Evolutionary conservation across 2,113 vertebrate species (phyloP).

Genomic region (Festucalex cinctus): DNA sequence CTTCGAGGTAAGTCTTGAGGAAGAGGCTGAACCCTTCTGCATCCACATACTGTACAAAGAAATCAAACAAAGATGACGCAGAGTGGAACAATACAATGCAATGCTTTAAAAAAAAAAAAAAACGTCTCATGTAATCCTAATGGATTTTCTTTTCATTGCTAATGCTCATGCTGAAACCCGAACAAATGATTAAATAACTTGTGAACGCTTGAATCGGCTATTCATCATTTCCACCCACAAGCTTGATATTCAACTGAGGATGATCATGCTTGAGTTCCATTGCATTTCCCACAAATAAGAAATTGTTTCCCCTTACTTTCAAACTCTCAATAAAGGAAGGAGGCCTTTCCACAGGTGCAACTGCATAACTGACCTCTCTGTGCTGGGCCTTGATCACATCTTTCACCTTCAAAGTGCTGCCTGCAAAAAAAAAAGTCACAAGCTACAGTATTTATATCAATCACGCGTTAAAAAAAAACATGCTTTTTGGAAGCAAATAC

Average conservation of each 20-base stretch:
- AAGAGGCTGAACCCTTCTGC: conserved; percentile 80
- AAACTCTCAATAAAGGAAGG: background rate
- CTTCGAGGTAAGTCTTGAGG: conserved; percentile 84
- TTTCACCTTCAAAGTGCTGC: conserved; percentile 80
- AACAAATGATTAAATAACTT: background rate
- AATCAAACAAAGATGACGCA: background rate
- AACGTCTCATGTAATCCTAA: background rate
- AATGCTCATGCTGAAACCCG: background rate
- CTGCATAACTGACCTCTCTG: conserved; percentile 72
- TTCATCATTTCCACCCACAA: background rate
- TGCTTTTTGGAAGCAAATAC: background rate
- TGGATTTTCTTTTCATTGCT: background rate
- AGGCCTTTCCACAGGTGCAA: background rate
- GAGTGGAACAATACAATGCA: background rate
- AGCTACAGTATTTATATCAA: background rate
- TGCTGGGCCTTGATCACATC: conserved; percentile 78
- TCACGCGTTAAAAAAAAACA: no score
- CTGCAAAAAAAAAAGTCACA: conserved; percentile 52
- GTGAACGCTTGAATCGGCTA: no score
- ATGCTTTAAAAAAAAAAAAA: background rate
- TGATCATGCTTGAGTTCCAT: background rate
- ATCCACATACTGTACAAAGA: conserved; percentile 71
- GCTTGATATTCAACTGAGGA: background rate
- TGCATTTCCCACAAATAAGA: background rate
- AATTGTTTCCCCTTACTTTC: background rate